phyloP scores from a whole-genome alignment of 2,888 invertebrate species.

The Leucophora obtusa region DNA sequence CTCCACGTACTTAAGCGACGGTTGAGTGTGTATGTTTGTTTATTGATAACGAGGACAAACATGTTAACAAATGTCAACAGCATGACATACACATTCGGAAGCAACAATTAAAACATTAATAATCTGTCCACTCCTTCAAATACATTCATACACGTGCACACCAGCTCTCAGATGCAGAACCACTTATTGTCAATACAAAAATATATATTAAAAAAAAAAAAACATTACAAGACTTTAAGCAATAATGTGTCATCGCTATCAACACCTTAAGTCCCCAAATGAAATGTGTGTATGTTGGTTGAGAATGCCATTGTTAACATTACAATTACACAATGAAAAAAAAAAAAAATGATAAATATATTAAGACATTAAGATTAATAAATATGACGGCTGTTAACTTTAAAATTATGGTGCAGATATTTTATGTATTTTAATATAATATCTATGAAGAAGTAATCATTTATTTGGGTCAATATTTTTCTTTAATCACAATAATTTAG shows the following conservation, averaged over 20 bases:
- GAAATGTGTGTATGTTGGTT: neutral
- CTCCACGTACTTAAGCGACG: constrained; percentile 35
- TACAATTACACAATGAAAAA: neutral
- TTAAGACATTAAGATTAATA: neutral
- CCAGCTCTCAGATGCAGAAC: neutral
- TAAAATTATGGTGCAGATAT: no score
- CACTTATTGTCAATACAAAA: neutral
- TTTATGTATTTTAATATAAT: no score
- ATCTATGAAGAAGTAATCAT: no score
- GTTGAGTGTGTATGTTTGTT: constrained; percentile 10
- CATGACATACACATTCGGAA: constrained; percentile 40
- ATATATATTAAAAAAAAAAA: neutral
- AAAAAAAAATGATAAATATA: neutral
- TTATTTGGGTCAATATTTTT: no score
- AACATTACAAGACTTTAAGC: neutral
- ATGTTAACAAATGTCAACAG: constrained; percentile 51
- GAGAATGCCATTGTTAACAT: neutral
- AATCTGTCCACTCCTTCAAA: constrained; percentile 42
- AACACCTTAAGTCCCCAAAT: constrained; percentile 33
- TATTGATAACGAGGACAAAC: constrained; percentile 43
- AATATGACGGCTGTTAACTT: neutral
- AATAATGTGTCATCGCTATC: constrained; percentile 30
- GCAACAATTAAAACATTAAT: constrained; percentile 54
- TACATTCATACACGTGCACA: constrained; percentile 25
- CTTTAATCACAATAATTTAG: no score